phyloP scores from a whole-genome alignment of 2,113 vertebrate species.

The Lampris incognitus region DNA sequence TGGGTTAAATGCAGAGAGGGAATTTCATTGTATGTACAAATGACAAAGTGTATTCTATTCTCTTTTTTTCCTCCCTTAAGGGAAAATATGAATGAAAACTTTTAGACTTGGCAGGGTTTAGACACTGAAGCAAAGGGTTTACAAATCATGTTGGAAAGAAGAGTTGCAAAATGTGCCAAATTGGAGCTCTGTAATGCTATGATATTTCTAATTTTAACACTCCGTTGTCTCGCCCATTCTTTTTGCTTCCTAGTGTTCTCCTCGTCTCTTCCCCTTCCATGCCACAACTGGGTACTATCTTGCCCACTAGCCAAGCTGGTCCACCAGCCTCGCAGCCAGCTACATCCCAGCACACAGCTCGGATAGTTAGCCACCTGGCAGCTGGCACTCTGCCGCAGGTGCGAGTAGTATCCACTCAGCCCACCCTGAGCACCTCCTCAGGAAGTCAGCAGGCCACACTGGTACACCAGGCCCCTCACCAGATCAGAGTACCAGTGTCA shows the following conservation, averaged over 20 bases:
- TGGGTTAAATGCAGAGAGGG: no score
- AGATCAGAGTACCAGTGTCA: slow-evolving; percentile 90
- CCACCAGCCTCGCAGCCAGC: slow-evolving; percentile 81
- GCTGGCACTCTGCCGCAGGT: slow-evolving; percentile 90
- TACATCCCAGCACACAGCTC: slow-evolving; percentile 78
- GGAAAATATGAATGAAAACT: no score
- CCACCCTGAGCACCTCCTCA: slow-evolving; percentile 79
- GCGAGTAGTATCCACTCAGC: slow-evolving; percentile 88
- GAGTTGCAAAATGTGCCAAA: no score
- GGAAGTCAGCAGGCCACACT: slow-evolving; percentile 82
- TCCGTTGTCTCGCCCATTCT: neutral
- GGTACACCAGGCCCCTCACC: slow-evolving; percentile 86
- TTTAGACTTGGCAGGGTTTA: no score
- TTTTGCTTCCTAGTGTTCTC: slow-evolving; percentile 83
- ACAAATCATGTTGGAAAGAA: no score
- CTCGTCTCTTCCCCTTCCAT: slow-evolving; percentile 92
- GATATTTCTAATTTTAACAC: neutral
- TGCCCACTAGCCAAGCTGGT: slow-evolving; percentile 84
- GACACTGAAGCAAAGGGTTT: no score
- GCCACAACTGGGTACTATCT: slow-evolving; percentile 91
- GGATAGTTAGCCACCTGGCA: slow-evolving; percentile 86
- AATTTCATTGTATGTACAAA: no score
- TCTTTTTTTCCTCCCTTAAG: no score
- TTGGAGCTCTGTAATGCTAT: no score
- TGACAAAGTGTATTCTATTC: no score